These are phyloP conservation scores for Scaptomyza pallida DNA, from an alignment of 1,140 invertebrate species.

Conservation along the genomic window DNA sequence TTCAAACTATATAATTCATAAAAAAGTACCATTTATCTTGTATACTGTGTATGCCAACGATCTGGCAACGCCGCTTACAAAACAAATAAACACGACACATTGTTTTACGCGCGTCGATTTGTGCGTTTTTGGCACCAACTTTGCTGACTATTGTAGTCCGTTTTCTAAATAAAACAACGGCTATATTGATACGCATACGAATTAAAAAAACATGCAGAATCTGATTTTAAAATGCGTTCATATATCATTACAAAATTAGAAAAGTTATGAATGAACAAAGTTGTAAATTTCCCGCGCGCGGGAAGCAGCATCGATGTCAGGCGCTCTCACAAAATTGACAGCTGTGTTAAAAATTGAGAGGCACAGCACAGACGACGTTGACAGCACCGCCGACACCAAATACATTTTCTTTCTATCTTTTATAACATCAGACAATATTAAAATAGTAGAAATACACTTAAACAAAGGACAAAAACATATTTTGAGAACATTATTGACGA, in stretches of 20 bases:
- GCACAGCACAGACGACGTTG: conserved; percentile 27
- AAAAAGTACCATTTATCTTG: too few relatives aligned
- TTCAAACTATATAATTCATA: too few relatives aligned
- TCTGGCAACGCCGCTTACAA: conserved; percentile 58
- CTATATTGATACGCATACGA: conserved; percentile 16
- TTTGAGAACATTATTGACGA: too few relatives aligned
- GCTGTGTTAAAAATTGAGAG: conserved; percentile 51
- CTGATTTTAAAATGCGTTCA: conserved; percentile 54
- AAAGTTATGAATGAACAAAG: conserved; percentile 58
- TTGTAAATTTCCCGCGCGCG: conserved; percentile 80
- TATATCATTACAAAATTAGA: conserved; percentile 52
- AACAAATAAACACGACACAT: conserved; percentile 64
- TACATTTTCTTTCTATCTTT: conserved; percentile 41
- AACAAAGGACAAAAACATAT: not conserved
- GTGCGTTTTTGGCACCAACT: conserved; percentile 64
- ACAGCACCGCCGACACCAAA: conserved; percentile 46
- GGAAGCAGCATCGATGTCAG: conserved; percentile 60
- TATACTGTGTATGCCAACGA: not conserved
- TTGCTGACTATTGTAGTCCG: conserved; percentile 2
- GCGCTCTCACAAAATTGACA: conserved; percentile 57
- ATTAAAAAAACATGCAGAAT: conserved; percentile 59
- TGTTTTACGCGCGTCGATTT: conserved; percentile 56
- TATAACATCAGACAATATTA: conserved; percentile 35
- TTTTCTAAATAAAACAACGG: conserved; percentile 55
- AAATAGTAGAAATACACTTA: not conserved